Conservation (phyloP, 2,888 invertebrate species). For the Dioctria rufipes region DNA sequence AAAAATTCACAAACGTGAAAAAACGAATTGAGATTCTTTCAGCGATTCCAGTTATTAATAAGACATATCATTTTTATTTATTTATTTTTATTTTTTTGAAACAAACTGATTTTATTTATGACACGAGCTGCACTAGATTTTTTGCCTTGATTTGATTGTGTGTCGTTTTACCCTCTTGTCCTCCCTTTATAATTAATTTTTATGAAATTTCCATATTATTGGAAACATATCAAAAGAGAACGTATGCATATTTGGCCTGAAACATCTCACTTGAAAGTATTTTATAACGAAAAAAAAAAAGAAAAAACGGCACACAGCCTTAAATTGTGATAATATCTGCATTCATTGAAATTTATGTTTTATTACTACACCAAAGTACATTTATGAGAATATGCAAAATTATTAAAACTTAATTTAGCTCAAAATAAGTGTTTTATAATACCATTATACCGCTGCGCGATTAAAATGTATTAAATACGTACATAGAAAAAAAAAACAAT, state of each 20-base stretch:
- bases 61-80: too few relatives aligned
- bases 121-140: background rate
- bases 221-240: slow-evolving; percentile 37
- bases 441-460: background rate
- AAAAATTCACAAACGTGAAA: too few relatives aligned
- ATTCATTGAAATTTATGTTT: slow-evolving; percentile 39
- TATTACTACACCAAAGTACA: slow-evolving; percentile 11
- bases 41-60: too few relatives aligned
- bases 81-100: too few relatives aligned
- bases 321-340: slow-evolving; percentile 41
- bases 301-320: slow-evolving; percentile 43
- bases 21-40: too few relatives aligned
- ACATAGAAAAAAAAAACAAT: background rate
- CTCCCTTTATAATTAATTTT: background rate
- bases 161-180: slow-evolving; percentile 2
- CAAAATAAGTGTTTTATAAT: background rate
- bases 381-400: background rate
- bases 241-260: slow-evolving; percentile 23
- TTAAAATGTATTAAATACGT: background rate
- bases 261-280: slow-evolving; percentile 5
- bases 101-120: too few relatives aligned
- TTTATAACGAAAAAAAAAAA: background rate
- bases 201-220: slow-evolving; percentile 12
- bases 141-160: slow-evolving; percentile 1
- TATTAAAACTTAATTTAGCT: background rate